Conservation (phyloP, 1,140 invertebrate genomes). For the Halyomorpha halys region DNA sequence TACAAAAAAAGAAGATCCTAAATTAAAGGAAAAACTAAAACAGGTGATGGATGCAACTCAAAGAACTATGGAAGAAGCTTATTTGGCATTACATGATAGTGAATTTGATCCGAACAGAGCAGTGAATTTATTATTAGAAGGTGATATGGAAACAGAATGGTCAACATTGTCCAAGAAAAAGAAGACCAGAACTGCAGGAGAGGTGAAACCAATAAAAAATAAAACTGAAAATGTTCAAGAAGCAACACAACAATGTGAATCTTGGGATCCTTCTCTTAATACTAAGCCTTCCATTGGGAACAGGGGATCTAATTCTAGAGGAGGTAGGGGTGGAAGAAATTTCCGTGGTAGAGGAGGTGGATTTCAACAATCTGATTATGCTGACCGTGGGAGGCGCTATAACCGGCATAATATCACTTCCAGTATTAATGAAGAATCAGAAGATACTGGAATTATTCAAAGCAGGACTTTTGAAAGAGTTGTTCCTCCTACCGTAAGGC, state of each 20-base stretch:
- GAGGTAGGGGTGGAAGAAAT: constrained; percentile 33
- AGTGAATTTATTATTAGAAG: constrained; percentile 63
- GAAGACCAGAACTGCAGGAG: constrained; percentile 40
- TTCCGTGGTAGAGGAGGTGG: constrained; percentile 42
- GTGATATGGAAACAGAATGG: constrained; percentile 59
- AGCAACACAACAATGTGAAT: too few relatives aligned
- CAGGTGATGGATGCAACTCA: constrained; percentile 64
- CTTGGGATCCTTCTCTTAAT: too few relatives aligned
- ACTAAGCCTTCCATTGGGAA: too few relatives aligned
- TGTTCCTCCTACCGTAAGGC: not conserved
- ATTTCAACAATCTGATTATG: constrained; percentile 29
- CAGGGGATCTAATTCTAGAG: not conserved
- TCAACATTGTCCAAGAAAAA: constrained; percentile 72
- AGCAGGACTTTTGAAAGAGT: constrained; percentile 14
- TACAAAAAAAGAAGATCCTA: constrained; percentile 50
- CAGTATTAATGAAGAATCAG: not conserved
- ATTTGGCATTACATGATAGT: constrained; percentile 69
- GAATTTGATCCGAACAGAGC: constrained; percentile 66
- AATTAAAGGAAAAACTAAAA: constrained; percentile 58
- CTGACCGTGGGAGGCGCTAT: too few relatives aligned
- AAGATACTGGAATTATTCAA: not conserved
- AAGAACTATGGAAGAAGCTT: constrained; percentile 68
- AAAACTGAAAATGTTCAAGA: too few relatives aligned
- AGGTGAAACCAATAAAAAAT: constrained; percentile 1
- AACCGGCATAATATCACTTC: not conserved